phyloP scores from a whole-genome alignment of 2,888 invertebrate species.

The Pimpla rufipes region DNA sequence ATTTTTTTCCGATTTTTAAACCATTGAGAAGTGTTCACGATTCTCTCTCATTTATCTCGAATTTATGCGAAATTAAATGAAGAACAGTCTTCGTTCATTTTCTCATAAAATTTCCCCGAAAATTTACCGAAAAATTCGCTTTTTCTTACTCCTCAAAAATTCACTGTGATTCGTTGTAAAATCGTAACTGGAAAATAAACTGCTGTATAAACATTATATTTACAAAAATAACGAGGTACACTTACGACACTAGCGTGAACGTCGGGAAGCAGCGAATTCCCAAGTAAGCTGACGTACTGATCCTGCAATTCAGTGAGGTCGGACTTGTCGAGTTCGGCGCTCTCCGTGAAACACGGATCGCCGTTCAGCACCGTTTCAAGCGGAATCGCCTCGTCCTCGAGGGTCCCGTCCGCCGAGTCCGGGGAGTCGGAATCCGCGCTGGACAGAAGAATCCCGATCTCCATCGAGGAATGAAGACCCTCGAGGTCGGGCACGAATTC shows the following conservation, averaged over 20 bases:
- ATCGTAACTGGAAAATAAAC: no score
- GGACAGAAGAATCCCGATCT: slow-evolving; percentile 64
- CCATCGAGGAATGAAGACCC: slow-evolving; percentile 63
- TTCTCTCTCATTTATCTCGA: no score
- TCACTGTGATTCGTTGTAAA: no score
- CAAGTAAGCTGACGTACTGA: slow-evolving; percentile 71
- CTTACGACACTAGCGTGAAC: slow-evolving; percentile 50
- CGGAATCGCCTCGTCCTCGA: slow-evolving; percentile 57
- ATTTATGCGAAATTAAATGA: no score
- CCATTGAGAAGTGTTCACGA: no score
- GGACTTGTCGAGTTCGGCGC: slow-evolving; percentile 72
- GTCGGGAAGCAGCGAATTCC: slow-evolving; percentile 68
- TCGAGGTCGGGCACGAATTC: slow-evolving; percentile 68
- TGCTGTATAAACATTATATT: no score
- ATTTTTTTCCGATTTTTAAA: no score
- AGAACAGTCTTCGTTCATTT: no score
- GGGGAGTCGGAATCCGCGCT: slow-evolving; percentile 59
- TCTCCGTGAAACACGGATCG: slow-evolving; percentile 73
- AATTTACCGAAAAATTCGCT: no score
- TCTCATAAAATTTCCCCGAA: no score
- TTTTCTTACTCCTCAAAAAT: no score
- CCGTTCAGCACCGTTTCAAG: slow-evolving; percentile 71
- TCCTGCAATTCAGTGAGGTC: slow-evolving; percentile 71
- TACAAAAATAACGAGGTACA: no score
- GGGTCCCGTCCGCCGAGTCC: slow-evolving; percentile 44